Conservation (phyloP, 2,113 vertebrate species). For the Ardeotis arabs region DNA sequence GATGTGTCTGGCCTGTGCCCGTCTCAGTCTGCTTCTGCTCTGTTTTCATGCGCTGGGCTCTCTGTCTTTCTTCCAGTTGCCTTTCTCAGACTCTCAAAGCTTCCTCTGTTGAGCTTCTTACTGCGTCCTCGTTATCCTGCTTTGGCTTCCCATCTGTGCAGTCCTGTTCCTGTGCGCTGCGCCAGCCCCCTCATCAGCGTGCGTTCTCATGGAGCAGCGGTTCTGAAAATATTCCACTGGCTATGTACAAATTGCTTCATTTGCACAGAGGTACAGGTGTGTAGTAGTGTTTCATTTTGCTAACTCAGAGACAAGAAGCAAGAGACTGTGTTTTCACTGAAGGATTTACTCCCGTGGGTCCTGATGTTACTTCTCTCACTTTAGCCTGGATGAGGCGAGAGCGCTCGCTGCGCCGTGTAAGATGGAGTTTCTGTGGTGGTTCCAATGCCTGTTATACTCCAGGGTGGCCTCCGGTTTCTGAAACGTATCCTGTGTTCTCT, state of each 20-base stretch:
- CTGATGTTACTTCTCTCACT: neutral
- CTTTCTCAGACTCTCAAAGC: slow-evolving; percentile 18
- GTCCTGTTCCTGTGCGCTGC: fast-evolving
- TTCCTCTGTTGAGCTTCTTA: slow-evolving; percentile 43
- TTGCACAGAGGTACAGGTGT: neutral
- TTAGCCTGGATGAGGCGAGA: neutral
- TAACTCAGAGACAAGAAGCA: fast-evolving
- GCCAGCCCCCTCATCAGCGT: neutral
- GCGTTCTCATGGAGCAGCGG: fast-evolving
- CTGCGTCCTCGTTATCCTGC: neutral
- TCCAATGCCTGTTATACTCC: neutral
- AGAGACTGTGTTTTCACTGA: neutral
- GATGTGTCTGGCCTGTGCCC: neutral
- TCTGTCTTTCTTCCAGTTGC: neutral
- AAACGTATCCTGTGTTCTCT: neutral
- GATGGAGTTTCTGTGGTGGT: fast-evolving
- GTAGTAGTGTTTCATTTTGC: neutral
- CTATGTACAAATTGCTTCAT: neutral
- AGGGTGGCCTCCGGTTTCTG: neutral
- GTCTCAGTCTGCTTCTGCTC: slow-evolving; percentile 7
- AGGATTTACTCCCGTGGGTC: neutral
- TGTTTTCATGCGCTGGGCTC: neutral
- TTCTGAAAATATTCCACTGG: fast-evolving
- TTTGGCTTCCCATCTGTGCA: neutral
- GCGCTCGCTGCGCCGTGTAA: fast-evolving